Conservation (phyloP, 2,797 vertebrate species). For the Toxotes lorentzi region DNA sequence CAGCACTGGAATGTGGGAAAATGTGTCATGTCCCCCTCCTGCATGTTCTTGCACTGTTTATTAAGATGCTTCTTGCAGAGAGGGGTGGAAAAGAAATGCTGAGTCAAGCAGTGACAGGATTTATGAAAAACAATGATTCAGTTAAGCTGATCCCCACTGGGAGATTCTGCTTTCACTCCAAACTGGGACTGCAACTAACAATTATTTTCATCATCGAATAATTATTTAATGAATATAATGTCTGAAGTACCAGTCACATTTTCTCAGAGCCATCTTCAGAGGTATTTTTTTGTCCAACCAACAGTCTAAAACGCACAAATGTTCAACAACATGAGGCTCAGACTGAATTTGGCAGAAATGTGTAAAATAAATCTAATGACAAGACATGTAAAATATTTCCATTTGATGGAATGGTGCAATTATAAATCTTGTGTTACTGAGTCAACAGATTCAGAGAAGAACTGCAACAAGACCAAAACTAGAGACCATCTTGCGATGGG, state of each 20-base stretch:
- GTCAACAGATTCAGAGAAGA: neutral
- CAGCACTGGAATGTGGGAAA: slow-evolving; percentile 46
- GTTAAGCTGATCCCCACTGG: neutral
- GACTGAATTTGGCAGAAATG: neutral
- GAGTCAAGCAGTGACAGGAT: slow-evolving; percentile 33
- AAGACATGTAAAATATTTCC: neutral
- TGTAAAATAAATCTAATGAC: neutral
- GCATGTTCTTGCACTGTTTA: slow-evolving; percentile 12
- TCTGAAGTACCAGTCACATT: neutral
- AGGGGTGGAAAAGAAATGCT: slow-evolving; percentile 15
- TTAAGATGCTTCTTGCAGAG: slow-evolving; percentile 2
- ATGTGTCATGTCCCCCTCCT: neutral
- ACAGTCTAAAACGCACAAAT: neutral
- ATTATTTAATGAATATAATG: neutral
- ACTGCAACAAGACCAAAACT: neutral
- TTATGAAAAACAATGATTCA: slow-evolving; percentile 6
- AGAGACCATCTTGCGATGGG: neutral
- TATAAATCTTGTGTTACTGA: neutral
- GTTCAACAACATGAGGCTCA: neutral
- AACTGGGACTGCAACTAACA: neutral
- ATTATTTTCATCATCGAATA: neutral
- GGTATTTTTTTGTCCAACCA: neutral
- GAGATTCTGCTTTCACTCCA: neutral
- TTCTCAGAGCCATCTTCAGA: neutral
- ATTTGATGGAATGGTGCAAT: neutral